phyloP scores from a whole-genome alignment of 2,888 invertebrate genomes.

The Argyresthia albistria region DNA sequence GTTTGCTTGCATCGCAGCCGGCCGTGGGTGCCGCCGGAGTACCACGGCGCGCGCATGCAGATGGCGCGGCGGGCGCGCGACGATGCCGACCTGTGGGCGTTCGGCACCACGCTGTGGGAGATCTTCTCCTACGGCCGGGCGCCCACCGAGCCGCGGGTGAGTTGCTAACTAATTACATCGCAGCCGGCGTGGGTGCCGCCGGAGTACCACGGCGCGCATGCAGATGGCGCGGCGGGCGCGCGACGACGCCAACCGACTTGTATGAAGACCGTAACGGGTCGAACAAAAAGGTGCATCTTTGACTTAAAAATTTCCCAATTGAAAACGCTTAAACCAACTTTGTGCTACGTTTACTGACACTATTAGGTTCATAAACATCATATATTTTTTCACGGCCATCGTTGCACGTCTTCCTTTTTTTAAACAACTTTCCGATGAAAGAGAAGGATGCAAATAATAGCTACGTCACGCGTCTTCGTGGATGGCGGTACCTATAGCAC shows the following conservation, averaged over 20 bases:
- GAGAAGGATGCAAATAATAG: too few species aligned
- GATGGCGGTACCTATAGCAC: too few species aligned
- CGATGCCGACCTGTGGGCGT: slow-evolving; percentile 91
- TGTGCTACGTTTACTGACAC: too few species aligned
- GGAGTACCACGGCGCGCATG: slow-evolving; percentile 82
- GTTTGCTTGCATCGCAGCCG: slow-evolving; percentile 71
- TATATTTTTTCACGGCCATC: too few species aligned
- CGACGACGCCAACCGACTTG: slow-evolving; percentile 83
- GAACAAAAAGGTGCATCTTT: too few species aligned
- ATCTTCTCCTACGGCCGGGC: slow-evolving; percentile 85
- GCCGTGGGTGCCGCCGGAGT: slow-evolving; percentile 93
- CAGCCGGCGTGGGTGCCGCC: slow-evolving; percentile 92
- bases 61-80: slow-evolving; percentile 76
- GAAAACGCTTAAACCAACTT: too few species aligned
- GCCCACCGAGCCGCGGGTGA: slow-evolving; percentile 47
- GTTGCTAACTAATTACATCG: neutral
- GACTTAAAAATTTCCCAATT: too few species aligned
- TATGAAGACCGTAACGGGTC: too few species aligned
- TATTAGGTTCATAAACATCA: too few species aligned
- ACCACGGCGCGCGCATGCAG: slow-evolving; percentile 80
- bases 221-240: slow-evolving; percentile 78
- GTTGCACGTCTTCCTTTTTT: too few species aligned
- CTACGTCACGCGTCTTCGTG: too few species aligned
- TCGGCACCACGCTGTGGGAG: slow-evolving; percentile 94
- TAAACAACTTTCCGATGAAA: too few species aligned